Base-by-base conservation (phyloP, 2,113 vertebrate genomes). In the Terrapene triunguis region DNA sequence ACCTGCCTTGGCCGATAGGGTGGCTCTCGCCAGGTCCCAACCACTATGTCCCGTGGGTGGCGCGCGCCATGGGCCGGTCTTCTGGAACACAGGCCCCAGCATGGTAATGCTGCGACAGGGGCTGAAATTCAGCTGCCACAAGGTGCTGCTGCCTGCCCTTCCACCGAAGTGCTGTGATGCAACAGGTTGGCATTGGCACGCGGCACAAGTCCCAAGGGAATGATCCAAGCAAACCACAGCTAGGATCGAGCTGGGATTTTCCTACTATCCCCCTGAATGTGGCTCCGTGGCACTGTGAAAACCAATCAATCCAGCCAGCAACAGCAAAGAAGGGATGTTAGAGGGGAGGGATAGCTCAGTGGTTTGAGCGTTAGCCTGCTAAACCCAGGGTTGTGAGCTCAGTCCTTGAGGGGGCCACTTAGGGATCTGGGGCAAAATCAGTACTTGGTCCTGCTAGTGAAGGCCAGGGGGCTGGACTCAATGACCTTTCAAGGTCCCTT, bases 251-350 rank as follows among this genome's bases (percentile, higher is more conserved):
- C 74, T 89, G 51, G 24, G 96, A 97, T 80, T 98, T 54, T 95
- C 98, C 95, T 21, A 95, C 80, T 27, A 8, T 55, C 22, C 54
- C 22, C 54, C 54, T 25, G 22, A 24, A 25, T 24, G 54, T 3
- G 9, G 22, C 25, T 9, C 54, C 22, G 54, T 35, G 69, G 80
- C 98, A 99, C 65, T 16, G 98, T 99, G 94, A 98, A 99, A 74
- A 98, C 85, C 12, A 97, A 97, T 98, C 98, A 99, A 92, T 97
- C 96, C 35, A 99, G 94, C 81, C 27, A 65, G 29, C 7, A 35
- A 65, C 12, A 65, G 32, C 27, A 32, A 35, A 35, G 98, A 5
- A 42, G 42, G 5, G 44, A 6, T 44, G 42, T 44, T 44, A 5
- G 42, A 5, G 42, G 44, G 44, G 44, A 6, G 44, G 44, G 44